These are phyloP conservation scores for Zosterops lateralis DNA, from an alignment of 2,113 vertebrate genomes.

Conservation along the genomic window DNA sequence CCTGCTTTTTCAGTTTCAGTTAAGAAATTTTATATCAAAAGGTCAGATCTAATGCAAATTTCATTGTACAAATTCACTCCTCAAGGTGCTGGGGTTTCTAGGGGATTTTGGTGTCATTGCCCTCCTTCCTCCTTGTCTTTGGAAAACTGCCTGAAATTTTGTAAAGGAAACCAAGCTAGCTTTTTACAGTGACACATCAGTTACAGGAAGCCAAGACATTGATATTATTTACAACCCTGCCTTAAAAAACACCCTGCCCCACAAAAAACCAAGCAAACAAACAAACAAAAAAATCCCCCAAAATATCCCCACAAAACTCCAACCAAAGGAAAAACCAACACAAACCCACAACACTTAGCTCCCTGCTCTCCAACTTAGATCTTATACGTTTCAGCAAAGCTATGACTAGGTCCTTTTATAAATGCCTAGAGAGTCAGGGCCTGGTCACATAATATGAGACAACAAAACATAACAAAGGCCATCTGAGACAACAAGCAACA, in stretches of 20 bases:
- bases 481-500: background rate
- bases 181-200: background rate
- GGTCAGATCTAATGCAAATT: background rate
- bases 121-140: background rate
- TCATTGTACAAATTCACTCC: background rate
- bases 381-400: background rate
- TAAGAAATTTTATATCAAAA: background rate
- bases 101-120: background rate
- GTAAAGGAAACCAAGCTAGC: background rate
- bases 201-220: background rate
- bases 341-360: background rate
- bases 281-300: background rate
- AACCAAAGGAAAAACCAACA: background rate
- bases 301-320: background rate
- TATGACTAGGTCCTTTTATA: background rate
- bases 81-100: background rate
- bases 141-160: background rate
- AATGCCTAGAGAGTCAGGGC: background rate
- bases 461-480: background rate
- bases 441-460: background rate
- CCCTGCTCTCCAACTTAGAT: background rate
- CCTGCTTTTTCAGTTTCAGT: background rate
- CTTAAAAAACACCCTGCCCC: background rate
- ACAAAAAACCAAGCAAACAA: background rate
- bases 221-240: background rate